These are phyloP conservation scores for Nothobranchius kuhntae DNA, from an alignment of 2,113 vertebrate genomes.

Conservation along the genomic window DNA sequence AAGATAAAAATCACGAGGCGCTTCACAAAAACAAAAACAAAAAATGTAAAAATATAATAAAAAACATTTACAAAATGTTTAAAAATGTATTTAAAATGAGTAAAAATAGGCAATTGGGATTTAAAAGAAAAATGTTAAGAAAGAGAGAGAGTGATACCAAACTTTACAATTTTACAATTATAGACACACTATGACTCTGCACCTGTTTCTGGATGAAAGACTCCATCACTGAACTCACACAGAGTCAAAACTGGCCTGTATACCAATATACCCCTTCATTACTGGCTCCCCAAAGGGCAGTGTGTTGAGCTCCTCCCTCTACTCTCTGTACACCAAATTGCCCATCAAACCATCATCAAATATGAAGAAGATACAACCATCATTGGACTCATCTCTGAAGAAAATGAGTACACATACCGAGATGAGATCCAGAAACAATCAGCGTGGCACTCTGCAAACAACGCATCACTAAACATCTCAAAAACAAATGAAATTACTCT, in stretches of 20 bases:
- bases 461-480: background rate
- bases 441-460: background rate
- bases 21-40: too few species aligned
- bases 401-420: background rate
- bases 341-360: background rate
- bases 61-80: too few species aligned
- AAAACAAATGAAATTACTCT: background rate
- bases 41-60: too few species aligned
- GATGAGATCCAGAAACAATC: background rate
- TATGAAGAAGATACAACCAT: background rate
- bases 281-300: background rate
- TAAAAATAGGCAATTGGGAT: too few species aligned
- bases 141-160: too few species aligned
- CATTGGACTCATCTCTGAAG: background rate
- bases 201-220: background rate
- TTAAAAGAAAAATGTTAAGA: too few species aligned
- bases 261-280: background rate
- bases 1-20: too few species aligned
- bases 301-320: background rate
- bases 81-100: too few species aligned
- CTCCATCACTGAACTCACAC: background rate
- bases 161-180: too few species aligned
- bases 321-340: background rate
- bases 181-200: background rate
- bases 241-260: background rate